A percentile compares a stretch with the other conserved stretches of the same genome.
Evolutionary conservation across 2,797 vertebrate species (phyloP).

Genomic region (Propithecus perrieri): DNA sequence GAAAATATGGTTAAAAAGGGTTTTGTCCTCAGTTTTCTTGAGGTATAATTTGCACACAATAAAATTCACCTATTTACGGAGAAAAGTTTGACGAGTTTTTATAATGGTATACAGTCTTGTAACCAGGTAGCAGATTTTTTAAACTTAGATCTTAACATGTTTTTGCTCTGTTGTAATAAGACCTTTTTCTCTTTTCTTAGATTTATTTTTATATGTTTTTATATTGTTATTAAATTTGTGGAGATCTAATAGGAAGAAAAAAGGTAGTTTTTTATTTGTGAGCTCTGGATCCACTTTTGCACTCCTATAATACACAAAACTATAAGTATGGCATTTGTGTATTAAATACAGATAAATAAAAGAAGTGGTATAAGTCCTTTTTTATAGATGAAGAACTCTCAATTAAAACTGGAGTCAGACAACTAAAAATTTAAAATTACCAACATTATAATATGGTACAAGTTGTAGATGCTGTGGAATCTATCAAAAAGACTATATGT

Average conservation of each 20-base stretch:
- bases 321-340: neutral
- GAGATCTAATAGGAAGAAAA: neutral
- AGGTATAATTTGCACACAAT: neutral
- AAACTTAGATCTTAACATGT: neutral
- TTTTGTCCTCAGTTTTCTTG: neutral
- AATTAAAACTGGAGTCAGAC: neutral
- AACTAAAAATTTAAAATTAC: neutral
- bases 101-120: neutral
- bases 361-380: neutral
- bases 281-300: neutral
- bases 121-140: neutral
- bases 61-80: constrained; percentile 10
- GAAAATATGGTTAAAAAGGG: neutral
- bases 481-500: neutral
- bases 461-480: neutral
- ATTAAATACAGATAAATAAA: neutral
- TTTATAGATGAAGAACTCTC: neutral
- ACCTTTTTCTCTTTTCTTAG: neutral
- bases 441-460: neutral
- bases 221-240: neutral
- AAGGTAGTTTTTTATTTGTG: neutral
- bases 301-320: constrained; percentile 15
- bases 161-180: neutral
- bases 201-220: constrained; percentile 48
- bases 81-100: neutral